These are phyloP conservation scores for Pomacea maculata DNA, from an alignment of 1,140 invertebrate genomes.

Conservation along the genomic window DNA sequence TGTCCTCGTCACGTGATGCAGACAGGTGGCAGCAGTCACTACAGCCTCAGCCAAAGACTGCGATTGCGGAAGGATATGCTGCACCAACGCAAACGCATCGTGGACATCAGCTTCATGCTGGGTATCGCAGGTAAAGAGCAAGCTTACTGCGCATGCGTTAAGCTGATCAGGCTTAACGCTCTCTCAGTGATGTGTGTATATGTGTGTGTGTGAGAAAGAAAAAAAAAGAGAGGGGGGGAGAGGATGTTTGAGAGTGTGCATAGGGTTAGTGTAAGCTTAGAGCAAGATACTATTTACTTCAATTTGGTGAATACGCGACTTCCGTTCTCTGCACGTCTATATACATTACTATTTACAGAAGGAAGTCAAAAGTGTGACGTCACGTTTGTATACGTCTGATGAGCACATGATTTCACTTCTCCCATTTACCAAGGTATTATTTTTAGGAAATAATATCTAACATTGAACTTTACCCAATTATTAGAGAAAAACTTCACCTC, in stretches of 20 bases:
- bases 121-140: constrained; percentile 35
- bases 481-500: neutral
- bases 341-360: too few relatives aligned
- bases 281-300: too few relatives aligned
- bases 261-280: neutral
- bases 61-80: constrained; percentile 50
- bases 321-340: too few relatives aligned
- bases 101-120: constrained; percentile 47
- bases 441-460: too few relatives aligned
- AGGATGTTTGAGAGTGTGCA: neutral
- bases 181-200: neutral
- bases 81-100: constrained; percentile 42
- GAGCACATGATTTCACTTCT: too few relatives aligned
- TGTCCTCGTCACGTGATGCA: constrained; percentile 1
- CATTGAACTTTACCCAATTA: neutral
- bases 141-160: too few relatives aligned
- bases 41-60: constrained; percentile 48
- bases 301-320: too few relatives aligned
- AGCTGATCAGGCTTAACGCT: neutral
- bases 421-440: too few relatives aligned
- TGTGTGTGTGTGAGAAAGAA: neutral
- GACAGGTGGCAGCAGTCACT: neutral
- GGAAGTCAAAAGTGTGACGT: too few relatives aligned
- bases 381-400: too few relatives aligned
- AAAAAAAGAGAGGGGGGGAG: neutral